Evolutionary conservation across 2,113 vertebrate genomes (phyloP), one percentile per base, ranked within the genome.

Genomic region (Sturnus vulgaris): DNA sequence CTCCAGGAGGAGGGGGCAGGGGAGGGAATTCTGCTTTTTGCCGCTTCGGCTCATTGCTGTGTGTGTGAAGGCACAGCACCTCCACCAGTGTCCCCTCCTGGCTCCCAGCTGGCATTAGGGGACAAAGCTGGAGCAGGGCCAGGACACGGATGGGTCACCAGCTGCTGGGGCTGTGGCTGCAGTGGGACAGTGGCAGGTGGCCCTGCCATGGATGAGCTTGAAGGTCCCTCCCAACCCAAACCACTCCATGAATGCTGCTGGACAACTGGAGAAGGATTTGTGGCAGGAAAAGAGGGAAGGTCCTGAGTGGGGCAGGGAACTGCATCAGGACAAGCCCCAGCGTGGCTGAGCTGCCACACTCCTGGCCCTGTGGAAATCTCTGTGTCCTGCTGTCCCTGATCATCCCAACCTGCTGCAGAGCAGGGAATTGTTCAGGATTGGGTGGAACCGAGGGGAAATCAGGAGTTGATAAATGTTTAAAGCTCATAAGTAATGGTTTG

Each of bases 401-500:
- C 15, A 15, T 40, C 61, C 52, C 21, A 3, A 23, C 20, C 65
- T 69, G 79, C 69, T 61, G 75, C 1, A 40, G 90, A 66, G 53
- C 63, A 37, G 66, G 42, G 57, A 25, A 42, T 12, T 49, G 42
- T 5, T 35, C 4, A 14, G 66, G 31, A 22, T 49, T 2, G 2
- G 30, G 25, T 31, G 44, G 63, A 39, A 46, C 23, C 1, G 2
- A 15, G 57, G 65, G 46, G 13, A 31, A 31, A 61, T 11, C 2
- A 1, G 69, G 40, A 89, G 93, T 86, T 95, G 83, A 50, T 92
- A 80, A 82, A 87, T 33, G 31, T 86, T 88, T 82, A 19, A 79
- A 76, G 88, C 88, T 93, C 88, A 78, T 92, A 70, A 94, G 92
- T 42, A 46, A 91, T 66, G 91, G 33, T 91, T 86, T 77, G 85